Conservation (phyloP, 2,797 vertebrate species). For the Hypotaenidia philippensis region DNA sequence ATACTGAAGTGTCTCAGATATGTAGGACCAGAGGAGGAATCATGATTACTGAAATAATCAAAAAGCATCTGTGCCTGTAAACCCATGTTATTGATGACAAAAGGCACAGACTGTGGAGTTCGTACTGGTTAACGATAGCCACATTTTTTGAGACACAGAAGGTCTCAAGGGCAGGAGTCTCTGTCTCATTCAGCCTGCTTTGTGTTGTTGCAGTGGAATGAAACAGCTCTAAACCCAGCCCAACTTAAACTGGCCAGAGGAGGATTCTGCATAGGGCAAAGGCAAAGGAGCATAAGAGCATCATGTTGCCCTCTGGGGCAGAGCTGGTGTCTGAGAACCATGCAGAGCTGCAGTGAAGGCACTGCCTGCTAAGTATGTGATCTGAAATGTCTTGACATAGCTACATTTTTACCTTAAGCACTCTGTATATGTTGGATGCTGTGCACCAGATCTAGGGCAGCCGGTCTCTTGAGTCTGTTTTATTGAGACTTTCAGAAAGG, state of each 20-base stretch:
- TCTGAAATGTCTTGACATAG: neutral
- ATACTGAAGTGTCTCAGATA: neutral
- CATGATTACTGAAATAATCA: neutral
- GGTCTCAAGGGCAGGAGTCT: neutral
- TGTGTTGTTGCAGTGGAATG: neutral
- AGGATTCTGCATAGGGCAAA: neutral
- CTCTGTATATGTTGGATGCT: neutral
- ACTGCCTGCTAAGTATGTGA: neutral
- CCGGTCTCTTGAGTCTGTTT: neutral
- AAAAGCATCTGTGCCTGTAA: neutral
- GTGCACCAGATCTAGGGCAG: neutral
- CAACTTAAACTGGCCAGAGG: neutral
- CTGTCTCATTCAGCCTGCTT: neutral
- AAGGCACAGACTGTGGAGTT: neutral
- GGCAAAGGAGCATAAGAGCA: neutral
- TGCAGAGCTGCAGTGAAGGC: neutral
- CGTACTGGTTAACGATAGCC: neutral
- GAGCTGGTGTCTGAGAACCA: neutral
- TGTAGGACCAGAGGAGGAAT: neutral
- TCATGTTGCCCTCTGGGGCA: neutral
- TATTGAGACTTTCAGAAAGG: neutral
- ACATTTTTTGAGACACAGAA: neutral
- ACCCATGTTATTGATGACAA: neutral
- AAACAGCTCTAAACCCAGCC: neutral
- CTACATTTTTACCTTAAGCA: neutral